A percentile compares a stretch with the other conserved stretches of the same genome.
phyloP scores from a whole-genome alignment of 2,797 vertebrate species.

The Smutsia temminckii region DNA sequence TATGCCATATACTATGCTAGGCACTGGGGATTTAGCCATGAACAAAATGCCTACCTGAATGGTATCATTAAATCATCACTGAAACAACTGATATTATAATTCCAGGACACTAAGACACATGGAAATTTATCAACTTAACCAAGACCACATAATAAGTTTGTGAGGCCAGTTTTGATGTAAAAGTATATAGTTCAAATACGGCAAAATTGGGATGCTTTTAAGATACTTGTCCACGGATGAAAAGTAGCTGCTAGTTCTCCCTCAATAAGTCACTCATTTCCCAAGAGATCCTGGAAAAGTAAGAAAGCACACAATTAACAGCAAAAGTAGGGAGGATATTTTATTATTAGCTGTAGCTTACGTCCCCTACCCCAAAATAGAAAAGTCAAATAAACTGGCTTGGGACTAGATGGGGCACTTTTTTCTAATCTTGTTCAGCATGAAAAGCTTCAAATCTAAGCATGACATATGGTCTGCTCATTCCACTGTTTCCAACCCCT shows the following conservation, averaged over 20 bases:
- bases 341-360: neutral
- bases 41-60: neutral
- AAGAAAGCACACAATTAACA: neutral
- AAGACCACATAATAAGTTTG: neutral
- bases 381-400: neutral
- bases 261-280: neutral
- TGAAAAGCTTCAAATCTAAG: conserved; percentile 19
- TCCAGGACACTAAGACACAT: neutral
- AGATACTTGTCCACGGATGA: neutral
- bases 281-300: neutral
- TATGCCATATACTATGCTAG: neutral
- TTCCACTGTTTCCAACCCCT: neutral
- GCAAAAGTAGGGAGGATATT: neutral
- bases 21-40: neutral
- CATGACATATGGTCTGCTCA: neutral
- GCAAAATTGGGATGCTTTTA: neutral
- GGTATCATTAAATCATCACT: neutral
- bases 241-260: neutral
- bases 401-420: neutral
- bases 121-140: conserved; percentile 18
- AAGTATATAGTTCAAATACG: neutral
- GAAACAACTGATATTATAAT: conserved; percentile 30
- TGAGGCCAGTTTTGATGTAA: neutral
- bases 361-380: neutral
- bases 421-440: neutral